Evolutionary conservation across 1,140 invertebrate genomes (phyloP), one percentile per base, ranked within the genome.

Genomic region (Solen grandis): DNA sequence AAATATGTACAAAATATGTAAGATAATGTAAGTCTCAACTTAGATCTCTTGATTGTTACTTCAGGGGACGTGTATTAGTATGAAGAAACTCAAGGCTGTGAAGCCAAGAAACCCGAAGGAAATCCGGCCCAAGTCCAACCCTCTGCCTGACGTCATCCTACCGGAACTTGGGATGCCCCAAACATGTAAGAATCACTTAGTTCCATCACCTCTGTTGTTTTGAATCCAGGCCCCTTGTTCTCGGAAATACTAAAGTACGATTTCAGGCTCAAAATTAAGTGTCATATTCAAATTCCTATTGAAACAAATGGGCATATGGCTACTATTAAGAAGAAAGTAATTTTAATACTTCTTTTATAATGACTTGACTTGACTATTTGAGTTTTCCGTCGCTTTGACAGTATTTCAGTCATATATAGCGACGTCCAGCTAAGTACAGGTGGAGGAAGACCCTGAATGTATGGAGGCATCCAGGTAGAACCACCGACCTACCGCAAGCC

Each of bases 51-150:
- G 8, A 46, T 46, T 46, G 19, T 10, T 46, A 10, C 35, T 52
- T 35, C 36, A 88, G 87, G 87, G 88, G 2, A 81, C 85, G 0
- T 89, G 88, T 82, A 87, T 88, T 75, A 86, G 85, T 14, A 72
- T 90, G 38, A 88, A 89, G 65, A 84, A 86, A 50, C 69, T 90
- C n/a, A 82, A 84, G 36, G 81, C 75, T 10, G 80, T 86, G 0
- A 83, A 84, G 70, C 77, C 84, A 22, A 72, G 84, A 36, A 81
- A 68, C 29, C 66, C 70, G 38, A 70, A 78, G 14, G 81, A 84
- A 57, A 59, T 80, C 13, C 55, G 85, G 50, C 69, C 70, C 5
- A 75, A 83, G 35, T 59, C 76, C 5, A 46, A 46, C 55, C 82
- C 83, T 0, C 66, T 87, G 72, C 77, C 73, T 35, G 84, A 84